Evolutionary conservation across 2,797 vertebrate genomes (phyloP).

Genomic region (Prunella strophiata): DNA sequence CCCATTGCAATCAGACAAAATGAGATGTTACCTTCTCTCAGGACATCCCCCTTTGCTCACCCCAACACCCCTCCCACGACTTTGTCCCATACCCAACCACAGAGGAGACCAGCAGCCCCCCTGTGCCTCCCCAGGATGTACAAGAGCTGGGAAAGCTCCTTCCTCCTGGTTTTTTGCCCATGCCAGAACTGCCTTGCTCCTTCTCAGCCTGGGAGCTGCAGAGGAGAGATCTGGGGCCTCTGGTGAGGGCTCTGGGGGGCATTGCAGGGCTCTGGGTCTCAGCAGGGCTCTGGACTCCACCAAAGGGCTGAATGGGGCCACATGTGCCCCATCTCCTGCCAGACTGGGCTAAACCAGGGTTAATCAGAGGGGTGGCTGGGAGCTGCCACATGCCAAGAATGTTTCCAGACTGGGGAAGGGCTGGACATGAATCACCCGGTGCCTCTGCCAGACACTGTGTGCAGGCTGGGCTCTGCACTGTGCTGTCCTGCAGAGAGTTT

Average conservation of each 20-base stretch:
- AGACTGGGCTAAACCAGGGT: conserved; percentile 37
- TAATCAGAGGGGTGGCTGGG: background rate
- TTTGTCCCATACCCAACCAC: background rate
- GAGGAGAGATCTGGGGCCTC: background rate
- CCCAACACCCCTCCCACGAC: background rate
- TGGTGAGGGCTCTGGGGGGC: background rate
- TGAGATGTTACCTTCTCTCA: background rate
- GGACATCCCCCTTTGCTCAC: background rate
- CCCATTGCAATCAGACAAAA: background rate
- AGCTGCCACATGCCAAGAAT: conserved; percentile 65
- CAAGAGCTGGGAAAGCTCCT: background rate
- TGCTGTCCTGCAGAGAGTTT: background rate
- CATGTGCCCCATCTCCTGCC: background rate
- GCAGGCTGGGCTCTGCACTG: background rate
- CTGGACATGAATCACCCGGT: conserved; percentile 68
- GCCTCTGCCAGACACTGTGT: conserved; percentile 44
- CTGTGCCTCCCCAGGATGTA: background rate
- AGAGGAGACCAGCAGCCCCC: background rate
- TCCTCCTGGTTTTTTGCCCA: background rate
- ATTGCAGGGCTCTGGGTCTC: background rate
- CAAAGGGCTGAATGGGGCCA: background rate
- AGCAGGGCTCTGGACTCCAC: background rate
- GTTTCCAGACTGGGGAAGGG: conserved; percentile 64
- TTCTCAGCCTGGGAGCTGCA: background rate
- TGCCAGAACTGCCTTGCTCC: background rate